phyloP scores from a whole-genome alignment of 2,797 vertebrate species.

The Nasua narica region DNA sequence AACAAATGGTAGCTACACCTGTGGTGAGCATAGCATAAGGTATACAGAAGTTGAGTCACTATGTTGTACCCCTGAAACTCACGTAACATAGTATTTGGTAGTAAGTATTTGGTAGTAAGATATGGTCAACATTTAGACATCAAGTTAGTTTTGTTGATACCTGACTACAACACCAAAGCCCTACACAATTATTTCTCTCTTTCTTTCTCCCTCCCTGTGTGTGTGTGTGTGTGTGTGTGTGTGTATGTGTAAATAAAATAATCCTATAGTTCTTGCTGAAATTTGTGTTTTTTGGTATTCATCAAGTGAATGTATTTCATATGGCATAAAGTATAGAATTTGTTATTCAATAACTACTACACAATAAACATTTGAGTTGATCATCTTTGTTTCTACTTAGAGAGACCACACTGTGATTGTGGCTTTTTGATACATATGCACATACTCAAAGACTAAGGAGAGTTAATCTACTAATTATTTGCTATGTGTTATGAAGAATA shows the following conservation, averaged over 20 bases:
- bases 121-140: not conserved
- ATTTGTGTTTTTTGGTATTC: not conserved
- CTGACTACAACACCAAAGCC: not conserved
- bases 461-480: not conserved
- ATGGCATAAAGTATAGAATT: not conserved
- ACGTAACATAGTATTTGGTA: not conserved
- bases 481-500: not conserved
- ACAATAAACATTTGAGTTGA: not conserved
- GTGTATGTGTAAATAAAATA: not conserved
- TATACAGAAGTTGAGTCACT: not conserved
- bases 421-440: not conserved
- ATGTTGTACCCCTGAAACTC: not conserved
- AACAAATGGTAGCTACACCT: not conserved
- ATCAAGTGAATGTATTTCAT: not conserved
- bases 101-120: conserved; percentile 6
- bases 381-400: not conserved
- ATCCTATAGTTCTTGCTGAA: not conserved
- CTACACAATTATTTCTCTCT: not conserved
- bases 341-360: not conserved
- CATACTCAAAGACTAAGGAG: not conserved
- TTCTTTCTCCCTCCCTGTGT: not conserved
- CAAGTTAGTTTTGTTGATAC: not conserved
- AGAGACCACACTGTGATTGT: not conserved
- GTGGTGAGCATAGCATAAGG: not conserved
- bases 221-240: not conserved